Base-by-base conservation (phyloP, 2,113 vertebrate species). In the Bolborhynchus lineola region DNA sequence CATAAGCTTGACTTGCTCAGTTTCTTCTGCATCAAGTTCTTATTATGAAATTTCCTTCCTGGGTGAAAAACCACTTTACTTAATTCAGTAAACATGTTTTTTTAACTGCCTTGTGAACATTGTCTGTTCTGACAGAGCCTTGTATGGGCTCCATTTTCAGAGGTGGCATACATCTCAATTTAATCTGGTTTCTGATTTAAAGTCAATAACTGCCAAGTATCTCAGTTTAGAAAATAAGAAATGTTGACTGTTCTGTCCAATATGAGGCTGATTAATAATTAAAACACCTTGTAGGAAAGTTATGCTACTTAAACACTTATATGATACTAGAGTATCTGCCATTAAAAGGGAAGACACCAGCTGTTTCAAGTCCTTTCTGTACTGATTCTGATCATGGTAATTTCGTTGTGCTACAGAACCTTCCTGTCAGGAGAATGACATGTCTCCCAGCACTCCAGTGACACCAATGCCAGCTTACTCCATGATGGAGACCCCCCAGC, bases 381-480 rank as follows among this genome's bases (percentile, higher is more conserved):
- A 31, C 50, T 95, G 24, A 63, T 78, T 82, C 33, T 92, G 37
- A 65, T 64, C 41, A 18, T 19, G 24, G 33, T 81, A 9, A 93
- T 85, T 80, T 82, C 90, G 25, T 93, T 92, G 47, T 95, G 44
- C 78, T 77, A 59, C 96, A 99, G 99, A 97, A 65, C 82, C 84
- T 88, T 84, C 94, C n/a, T 75, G 88, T 31, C 93, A 29, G 62
- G 97, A 89, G 83, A 98, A 93, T 29, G 85, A 86, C 44, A 82
- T 63, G 11, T 63, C 77, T 53, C 95, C 97, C 2, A 65, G 97
- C 97, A 98, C 98, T 71, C 98, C 99, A 46, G 92, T 99, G 94
- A 99, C 99, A 11, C 99, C 99, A 5, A 98, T 99, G 98, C 99
- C 99, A 35, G 87, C 97, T 79, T 99, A 98, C 94, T 99, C 99